Base-by-base conservation (phyloP, 2,113 vertebrate species). In the Scatophagus argus region DNA sequence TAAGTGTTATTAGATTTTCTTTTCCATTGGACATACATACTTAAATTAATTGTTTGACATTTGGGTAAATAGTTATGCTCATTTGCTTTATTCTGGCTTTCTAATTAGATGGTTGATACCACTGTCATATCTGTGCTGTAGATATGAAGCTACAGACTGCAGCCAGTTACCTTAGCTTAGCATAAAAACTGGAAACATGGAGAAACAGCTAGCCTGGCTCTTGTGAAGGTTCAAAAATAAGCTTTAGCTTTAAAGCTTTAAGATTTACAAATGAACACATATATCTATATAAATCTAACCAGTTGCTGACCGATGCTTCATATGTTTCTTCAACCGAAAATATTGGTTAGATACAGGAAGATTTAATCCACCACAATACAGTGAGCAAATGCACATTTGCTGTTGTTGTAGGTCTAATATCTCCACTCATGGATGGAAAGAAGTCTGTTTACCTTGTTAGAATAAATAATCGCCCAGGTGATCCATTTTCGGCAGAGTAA, bases 401-500 rank as follows among this genome's bases (percentile, higher is more conserved):
- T 76, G 38, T 46, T 51, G 66, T 51, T 23, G 32, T 65, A n/a
- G n/a, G n/a, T n/a, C n/a, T n/a, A 64, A 47, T 71, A 49, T 63
- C 47, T 54, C 17, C 44, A 52, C 44, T 44, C 55, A 54, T 43
- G 44, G 44, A 55, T 67, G 61, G 38, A 61, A 21, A 49, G 7
- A 65, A 14, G 8, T 75, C 58, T 70, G 46, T 64, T 77, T 75
- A 72, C 58, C 49, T 72, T 59, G 55, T 72, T 65, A 31, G 54
- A 82, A 67, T 70, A 49, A 59, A 31, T 51, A 71, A 74, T 47
- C 46, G 1, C 58, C 38, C 32, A 8, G 13, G 6, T 49, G 39
- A 44, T 88, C 51, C 32, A 62, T 74, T 79, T 61, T 47, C 65
- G 58, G 36, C 52, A 66, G 41, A 67, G 66, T 34, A 59, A 46